Conservation (phyloP, 2,113 vertebrate species). For the Peucedramus taeniatus region DNA sequence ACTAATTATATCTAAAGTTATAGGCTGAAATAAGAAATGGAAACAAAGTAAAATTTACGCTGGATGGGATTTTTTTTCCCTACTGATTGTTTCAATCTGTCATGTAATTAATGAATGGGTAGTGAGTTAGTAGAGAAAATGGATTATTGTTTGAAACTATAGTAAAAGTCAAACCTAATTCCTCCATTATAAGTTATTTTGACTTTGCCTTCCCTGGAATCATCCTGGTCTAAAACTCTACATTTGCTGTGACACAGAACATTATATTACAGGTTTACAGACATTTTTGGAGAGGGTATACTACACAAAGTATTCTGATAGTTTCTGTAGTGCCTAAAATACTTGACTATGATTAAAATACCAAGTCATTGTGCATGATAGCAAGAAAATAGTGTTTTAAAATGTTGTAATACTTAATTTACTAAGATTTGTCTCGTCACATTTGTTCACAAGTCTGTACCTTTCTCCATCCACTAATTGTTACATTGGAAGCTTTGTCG, state of each 20-base stretch:
- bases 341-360: not conserved
- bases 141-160: not conserved
- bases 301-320: not conserved
- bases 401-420: not conserved
- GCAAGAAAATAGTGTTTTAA: not conserved
- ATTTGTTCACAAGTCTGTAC: not conserved
- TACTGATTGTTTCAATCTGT: conserved; percentile 48
- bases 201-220: not conserved
- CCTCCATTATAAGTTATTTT: not conserved
- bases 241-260: not conserved
- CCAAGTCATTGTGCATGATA: not conserved
- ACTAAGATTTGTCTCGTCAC: not conserved
- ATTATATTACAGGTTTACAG: not conserved
- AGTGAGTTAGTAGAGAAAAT: not conserved
- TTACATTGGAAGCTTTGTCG: not conserved
- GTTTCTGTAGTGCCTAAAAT: not conserved
- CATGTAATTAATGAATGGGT: conserved; percentile 49
- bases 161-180: not conserved
- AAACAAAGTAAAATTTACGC: not conserved
- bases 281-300: not conserved
- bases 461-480: not conserved
- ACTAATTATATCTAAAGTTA: conserved; percentile 45
- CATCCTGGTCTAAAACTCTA: not conserved
- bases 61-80: not conserved
- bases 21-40: conserved; percentile 16